A percentile compares a stretch with the other conserved stretches of the same genome.
Evolutionary conservation across 2,113 vertebrate genomes (phyloP).

Genomic region (Talpa occidentalis): DNA sequence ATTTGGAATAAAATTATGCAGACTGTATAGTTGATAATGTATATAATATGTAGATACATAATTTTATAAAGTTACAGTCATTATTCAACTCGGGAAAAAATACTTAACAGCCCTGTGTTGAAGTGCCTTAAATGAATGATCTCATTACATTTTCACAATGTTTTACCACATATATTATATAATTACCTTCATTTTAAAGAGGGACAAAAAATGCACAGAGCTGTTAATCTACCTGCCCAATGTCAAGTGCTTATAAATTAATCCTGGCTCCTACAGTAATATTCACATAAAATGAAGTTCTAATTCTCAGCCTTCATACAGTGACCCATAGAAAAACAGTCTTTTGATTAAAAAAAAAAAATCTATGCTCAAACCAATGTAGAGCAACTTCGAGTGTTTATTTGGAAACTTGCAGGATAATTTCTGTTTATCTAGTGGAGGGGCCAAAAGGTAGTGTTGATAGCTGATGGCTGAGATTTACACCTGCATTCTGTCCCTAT

Average conservation of each 20-base stretch:
- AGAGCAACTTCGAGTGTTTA: background rate
- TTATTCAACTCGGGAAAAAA: background rate
- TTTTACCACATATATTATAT: background rate
- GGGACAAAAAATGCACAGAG: background rate
- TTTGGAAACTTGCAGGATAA: background rate
- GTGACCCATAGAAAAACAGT: background rate
- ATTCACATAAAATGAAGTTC: background rate
- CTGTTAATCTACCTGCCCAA: background rate
- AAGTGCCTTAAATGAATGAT: conserved; percentile 14
- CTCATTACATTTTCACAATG: background rate
- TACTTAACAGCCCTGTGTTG: background rate
- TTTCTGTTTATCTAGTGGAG: background rate
- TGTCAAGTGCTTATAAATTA: background rate
- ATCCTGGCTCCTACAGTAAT: background rate
- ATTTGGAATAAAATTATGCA: background rate
- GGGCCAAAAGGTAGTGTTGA: background rate
- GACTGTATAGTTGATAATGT: background rate
- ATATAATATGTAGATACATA: background rate
- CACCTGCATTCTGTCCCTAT: background rate
- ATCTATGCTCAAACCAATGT: background rate
- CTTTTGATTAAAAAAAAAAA: background rate
- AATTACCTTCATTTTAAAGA: conserved; percentile 33
- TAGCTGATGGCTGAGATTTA: background rate
- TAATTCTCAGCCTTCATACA: background rate
- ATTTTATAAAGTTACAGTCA: background rate